Base-by-base conservation (phyloP, 2,888 invertebrate genomes). In the Drosophila dives region DNA sequence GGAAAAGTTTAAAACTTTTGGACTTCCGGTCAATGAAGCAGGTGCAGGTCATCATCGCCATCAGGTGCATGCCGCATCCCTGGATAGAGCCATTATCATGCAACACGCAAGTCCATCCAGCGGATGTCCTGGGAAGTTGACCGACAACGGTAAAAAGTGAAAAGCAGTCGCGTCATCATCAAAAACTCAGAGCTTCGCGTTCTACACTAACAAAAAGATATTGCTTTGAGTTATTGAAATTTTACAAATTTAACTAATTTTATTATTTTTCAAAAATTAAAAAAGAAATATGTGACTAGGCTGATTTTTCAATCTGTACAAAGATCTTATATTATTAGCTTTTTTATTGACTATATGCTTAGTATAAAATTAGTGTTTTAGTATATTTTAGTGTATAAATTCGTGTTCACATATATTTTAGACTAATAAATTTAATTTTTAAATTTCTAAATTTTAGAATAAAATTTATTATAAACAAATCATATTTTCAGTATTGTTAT, bases 1-100 rank as follows among this genome's bases (percentile, higher is more conserved):
- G 67, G 64, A 73, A 87, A 90, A 88, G 84, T 91, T 91, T 55
- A 33, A 81, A 91, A 91, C 90, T 91, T 91, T 90, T 89, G 80
- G 90, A 89, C 91, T 90, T 91, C 86, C 89, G 90, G 89, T 83
- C 86, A 90, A 29, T 49, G n/a, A 53, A 38, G 55, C 55, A 55
- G 55, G 55, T 55, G 89, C 91, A 91, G 91, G 90, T 91, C 91
- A 81, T 58, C 77, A 75, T 91, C 91, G 81, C 56, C 77, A 75
- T 90, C 89, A 90, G 90, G 90, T 90, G 90, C 84, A 81, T 77
- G 78, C 77, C 68, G 86, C 82, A 84, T 85, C 81, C 72, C 68
- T 73, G 78, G 84, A 86, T 87, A 40, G 81, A 87, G 86, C 88
- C 80, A 87, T 87, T 87, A 88, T 49, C 65, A 56, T 23, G 34